Percentiles rank a stretch among this genome's conserved stretches.
phyloP scores from a whole-genome alignment of 37 sponge, comb jelly and placozoan species.

The Amphimedon queenslandica region DNA sequence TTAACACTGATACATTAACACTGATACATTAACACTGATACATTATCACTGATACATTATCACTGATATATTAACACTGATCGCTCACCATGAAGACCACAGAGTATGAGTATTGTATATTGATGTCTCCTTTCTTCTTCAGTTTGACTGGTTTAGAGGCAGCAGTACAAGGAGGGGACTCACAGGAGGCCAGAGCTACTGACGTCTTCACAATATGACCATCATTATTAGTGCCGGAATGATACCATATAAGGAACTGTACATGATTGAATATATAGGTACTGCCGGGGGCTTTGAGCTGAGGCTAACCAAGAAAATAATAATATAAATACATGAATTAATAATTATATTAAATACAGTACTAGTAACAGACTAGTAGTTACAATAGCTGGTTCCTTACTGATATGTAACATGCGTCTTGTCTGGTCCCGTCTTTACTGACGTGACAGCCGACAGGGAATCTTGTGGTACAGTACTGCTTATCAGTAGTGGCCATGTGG shows the following conservation, averaged over 20 bases:
- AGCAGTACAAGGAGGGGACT: constrained; percentile 17
- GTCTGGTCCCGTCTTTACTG: constrained; percentile 35
- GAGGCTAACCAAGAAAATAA: constrained; percentile 7
- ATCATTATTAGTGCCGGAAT: constrained; percentile 44
- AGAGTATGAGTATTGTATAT: constrained; percentile 75
- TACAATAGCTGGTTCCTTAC: constrained; percentile 37
- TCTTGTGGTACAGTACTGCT: constrained; percentile 78
- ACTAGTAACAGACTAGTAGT: neutral
- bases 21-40: too few relatives aligned
- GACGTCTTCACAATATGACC: constrained; percentile 47
- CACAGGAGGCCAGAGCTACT: constrained; percentile 46
- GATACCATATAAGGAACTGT: constrained; percentile 68
- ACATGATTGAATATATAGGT: constrained; percentile 92
- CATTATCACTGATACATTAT: neutral
- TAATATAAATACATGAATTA: neutral
- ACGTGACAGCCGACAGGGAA: constrained; percentile 98
- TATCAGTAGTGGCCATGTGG: constrained; percentile 26
- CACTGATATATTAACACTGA: neutral
- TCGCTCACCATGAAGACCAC: constrained; percentile 64
- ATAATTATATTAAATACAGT: neutral
- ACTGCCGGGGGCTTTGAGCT: constrained; percentile 20
- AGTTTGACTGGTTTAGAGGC: constrained; percentile 11
- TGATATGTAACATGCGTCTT: constrained; percentile 71
- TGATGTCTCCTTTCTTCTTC: constrained; percentile 18
- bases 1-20: too few relatives aligned